Percentiles rank a stretch among this genome's conserved stretches.
Evolutionary conservation across 2,888 invertebrate species (phyloP).

Genomic region (Gibbula magus): DNA sequence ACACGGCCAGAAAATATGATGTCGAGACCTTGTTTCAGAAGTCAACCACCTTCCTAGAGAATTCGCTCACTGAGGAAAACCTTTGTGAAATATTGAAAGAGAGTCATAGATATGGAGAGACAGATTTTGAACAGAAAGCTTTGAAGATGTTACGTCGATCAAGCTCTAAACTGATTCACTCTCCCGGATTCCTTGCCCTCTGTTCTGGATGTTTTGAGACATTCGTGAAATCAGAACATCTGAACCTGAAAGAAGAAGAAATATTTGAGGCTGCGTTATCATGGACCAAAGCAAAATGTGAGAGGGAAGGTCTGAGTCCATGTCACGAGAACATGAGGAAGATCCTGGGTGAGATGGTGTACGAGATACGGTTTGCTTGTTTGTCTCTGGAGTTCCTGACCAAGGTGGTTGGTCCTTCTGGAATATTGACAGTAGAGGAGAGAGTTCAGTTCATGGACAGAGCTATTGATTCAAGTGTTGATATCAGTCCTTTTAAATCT

Average conservation of each 20-base stretch:
- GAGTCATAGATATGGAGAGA: background rate
- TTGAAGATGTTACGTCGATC: background rate
- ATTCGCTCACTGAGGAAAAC: background rate
- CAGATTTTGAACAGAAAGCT: background rate
- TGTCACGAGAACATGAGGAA: background rate
- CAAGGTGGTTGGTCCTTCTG: background rate
- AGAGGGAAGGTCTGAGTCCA: background rate
- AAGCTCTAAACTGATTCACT: no score
- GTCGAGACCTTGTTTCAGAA: background rate
- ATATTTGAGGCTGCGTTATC: background rate
- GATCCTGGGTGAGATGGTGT: background rate
- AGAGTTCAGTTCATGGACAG: background rate
- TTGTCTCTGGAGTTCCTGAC: background rate
- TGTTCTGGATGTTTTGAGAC: background rate
- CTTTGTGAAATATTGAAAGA: background rate
- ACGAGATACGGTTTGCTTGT: background rate
- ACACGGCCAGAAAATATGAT: background rate
- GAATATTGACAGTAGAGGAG: background rate
- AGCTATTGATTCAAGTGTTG: background rate
- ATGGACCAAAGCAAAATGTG: background rate
- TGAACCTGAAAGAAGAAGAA: background rate
- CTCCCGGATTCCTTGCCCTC: background rate
- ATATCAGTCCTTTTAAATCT: background rate
- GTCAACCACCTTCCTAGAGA: background rate
- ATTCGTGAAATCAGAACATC: background rate